Base-by-base conservation (phyloP, 1,140 invertebrate genomes). In the Helicoverpa zea region DNA sequence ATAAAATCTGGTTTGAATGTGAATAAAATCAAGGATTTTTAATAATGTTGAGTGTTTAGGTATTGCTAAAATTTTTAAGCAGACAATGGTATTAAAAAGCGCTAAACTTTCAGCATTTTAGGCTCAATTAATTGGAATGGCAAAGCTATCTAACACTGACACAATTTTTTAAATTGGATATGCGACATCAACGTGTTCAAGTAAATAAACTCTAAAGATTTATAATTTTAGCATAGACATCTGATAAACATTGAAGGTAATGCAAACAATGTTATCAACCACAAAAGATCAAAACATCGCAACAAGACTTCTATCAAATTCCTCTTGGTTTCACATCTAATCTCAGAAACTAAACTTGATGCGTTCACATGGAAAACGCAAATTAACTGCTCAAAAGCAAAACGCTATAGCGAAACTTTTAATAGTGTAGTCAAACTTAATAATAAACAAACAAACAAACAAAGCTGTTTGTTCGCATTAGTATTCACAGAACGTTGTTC, bases 401-500 rank as follows among this genome's bases (percentile, higher is more conserved):
- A 56, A 47, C 72, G 35, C 56, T 49, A 63, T 35, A n/a, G 73
- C 11, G 3, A 63, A 75, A 75, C 73, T 75, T 75, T 75, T 75
- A 75, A 75, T 75, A 63, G 73, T 63, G 43, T 75, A 75, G 73
- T 75, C 73, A 75, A 75, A 75, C 73, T 75, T 75, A 75, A 75
- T 75, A 75, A 59, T 61, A 59, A 49, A 61, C 58, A 29, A 61
- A 43, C 35, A 29, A 61, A 43, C 35, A 58, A 75, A 61, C 35
- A 70, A 70, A 52, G 49, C 49, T 3, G 16, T 52, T 58, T 59
- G 58, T 49, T 16, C n/a, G 49, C 73, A 75, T 75, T 75, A 75
- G 73, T 61, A 75, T 75, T 75, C 73, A 63, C 35, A 49, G 56
- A 75, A 49, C 18, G 16, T 18, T 47, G 58, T 29, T 29, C 58